Base-by-base conservation (phyloP, 1,140 invertebrate genomes). In the Rhynchophorus ferrugineus region DNA sequence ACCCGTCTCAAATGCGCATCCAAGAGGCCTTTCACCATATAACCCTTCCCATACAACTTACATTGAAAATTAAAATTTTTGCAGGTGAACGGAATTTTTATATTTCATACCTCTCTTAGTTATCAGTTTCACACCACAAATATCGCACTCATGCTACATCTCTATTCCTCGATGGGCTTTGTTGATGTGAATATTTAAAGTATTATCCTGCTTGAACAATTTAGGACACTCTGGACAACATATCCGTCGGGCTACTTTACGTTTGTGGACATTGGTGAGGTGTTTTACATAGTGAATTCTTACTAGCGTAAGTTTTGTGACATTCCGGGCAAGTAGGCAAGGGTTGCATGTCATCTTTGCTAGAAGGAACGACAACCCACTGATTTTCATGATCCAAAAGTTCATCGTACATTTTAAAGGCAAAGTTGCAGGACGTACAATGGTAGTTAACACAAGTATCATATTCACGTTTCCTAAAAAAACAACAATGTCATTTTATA, bases 301-400 rank as follows among this genome's bases (percentile, higher is more conserved):
- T 29, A 5, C 5, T 6, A 29, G 24, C 24, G 24, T 6, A 29
- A 6, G 5, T 29, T 29, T 29, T 29, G 11, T 29, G 5, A 29
- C 24, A 29, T 29, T 29, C 24, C 24, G 24, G 24, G 24, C 24
- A 29, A 6, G 5, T 5, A 5, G 24, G 24, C 7, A 61, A 44
- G 1, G 9, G 47, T 61, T 3, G 46, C 58, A 44, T 5, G 11
- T 44, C 19, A n/a, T n/a, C n/a, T 33, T 42, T 47, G 7, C 22
- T 14, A 11, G 54, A 45, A 53, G 61, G 69, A 60, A 67, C 64
- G 33, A n/a, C 71, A 72, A 55, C 69, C 65, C 54, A 67, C 68
- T 51, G 66, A 60, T n/a, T n/a, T 56, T 71, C 72, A n/a, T 66
- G 58, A 41, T 71, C 66, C 48, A 71, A 73, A 33, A 67, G 50